These are phyloP conservation scores for Cantharis lateralis DNA, from an alignment of 2,888 invertebrate genomes.

Conservation along the genomic window DNA sequence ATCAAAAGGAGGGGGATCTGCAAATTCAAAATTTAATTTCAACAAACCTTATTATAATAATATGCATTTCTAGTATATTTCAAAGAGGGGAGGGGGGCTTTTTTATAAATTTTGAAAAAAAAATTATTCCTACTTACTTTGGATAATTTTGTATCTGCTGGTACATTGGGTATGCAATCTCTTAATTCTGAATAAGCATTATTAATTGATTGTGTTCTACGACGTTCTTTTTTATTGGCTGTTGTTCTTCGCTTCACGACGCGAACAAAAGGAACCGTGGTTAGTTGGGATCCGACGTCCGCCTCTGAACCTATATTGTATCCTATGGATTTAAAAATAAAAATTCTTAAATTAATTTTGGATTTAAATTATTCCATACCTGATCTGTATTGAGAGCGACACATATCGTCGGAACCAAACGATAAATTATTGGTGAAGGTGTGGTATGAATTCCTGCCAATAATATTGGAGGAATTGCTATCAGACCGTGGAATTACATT, in stretches of 20 bases:
- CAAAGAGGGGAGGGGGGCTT: too few relatives aligned
- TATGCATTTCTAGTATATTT: too few relatives aligned
- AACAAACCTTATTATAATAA: too few relatives aligned
- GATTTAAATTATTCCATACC: slow-evolving; percentile 15
- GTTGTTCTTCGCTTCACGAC: slow-evolving; percentile 83
- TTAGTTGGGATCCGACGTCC: slow-evolving; percentile 45
- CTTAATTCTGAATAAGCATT: slow-evolving; percentile 91
- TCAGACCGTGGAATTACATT: slow-evolving; percentile 51
- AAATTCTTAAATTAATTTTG: background rate
- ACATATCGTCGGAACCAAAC: slow-evolving; percentile 33
- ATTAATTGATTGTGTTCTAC: slow-evolving; percentile 92
- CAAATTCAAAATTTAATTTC: too few relatives aligned
- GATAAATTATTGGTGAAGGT: slow-evolving; percentile 39
- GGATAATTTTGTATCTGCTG: slow-evolving; percentile 92
- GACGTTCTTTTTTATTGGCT: slow-evolving; percentile 92
- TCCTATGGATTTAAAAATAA: background rate
- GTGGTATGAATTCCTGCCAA: slow-evolving; percentile 43
- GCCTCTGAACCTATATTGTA: slow-evolving; percentile 28
- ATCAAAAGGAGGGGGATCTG: too few relatives aligned
- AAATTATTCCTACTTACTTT: slow-evolving; percentile 70
- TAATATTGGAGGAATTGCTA: slow-evolving; percentile 48
- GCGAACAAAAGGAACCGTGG: slow-evolving; percentile 54
- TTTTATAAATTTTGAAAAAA: too few relatives aligned
- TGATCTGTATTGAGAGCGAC: slow-evolving; percentile 35
- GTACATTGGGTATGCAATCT: slow-evolving; percentile 95